Evolutionary conservation across 2,113 vertebrate species (phyloP), one percentile per base, ranked within the genome.

Genomic region (Apodemus sylvaticus): DNA sequence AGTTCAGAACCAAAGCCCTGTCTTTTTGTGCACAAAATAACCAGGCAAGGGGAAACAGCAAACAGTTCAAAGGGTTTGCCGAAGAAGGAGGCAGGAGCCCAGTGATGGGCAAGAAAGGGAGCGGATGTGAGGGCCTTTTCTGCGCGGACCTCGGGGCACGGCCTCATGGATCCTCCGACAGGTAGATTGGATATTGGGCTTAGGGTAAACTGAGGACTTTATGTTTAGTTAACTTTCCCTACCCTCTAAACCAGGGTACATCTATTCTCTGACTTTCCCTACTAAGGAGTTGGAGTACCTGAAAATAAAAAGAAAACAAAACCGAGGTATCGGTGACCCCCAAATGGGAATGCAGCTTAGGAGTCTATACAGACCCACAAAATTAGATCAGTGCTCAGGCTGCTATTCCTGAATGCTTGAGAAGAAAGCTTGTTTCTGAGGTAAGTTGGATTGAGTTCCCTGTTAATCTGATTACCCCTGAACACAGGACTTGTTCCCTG

Each of bases 401-500:
- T 17, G 26, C 55, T 92, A 90, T 97, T 94, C 93, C 96, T 96
- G 48, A 94, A 60, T 36, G 10, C 42, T n/a, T 71, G 39, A 79
- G 83, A 93, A 73, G 48, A 93, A 93, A 95, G 51, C 55, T 83
- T 19, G 82, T 66, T 96, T 87, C 24, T 88, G 78, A 93, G 4
- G 48, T 89, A 89, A 92, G 29, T 91, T 0, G 3, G 71, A 70
- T 74, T 85, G 60, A 64, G 90, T 83, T 83, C 58, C 36, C 73
- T 88, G 70, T 86, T 90, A 86, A 96, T 95, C 53, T 82, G 85
- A 89, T 90, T 86, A 78, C 64, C 11, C 86, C 77, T 5, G 2
- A 70, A 53, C 36, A 79, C 48, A 16, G n/a, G 60, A n/a, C 86
- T 83, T 86, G 71, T 77, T 92, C 97, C 90, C 68, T 88, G 68